Percentiles rank a stretch among this genome's conserved stretches.
phyloP scores from a whole-genome alignment of 1,140 invertebrate species.

The Hetaerina americana region DNA sequence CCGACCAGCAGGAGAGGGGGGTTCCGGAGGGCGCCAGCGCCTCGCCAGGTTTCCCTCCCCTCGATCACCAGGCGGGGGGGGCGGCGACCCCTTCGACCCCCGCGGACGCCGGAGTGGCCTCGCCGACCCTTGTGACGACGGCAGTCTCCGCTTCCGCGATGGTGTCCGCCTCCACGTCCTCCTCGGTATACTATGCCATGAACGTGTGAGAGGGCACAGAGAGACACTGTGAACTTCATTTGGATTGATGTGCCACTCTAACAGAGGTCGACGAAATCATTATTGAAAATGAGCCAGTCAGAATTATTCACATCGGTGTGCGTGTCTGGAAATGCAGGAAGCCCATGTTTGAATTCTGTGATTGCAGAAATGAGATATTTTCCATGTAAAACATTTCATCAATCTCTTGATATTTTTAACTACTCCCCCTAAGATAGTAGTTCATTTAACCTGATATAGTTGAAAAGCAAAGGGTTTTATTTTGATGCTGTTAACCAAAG shows the following conservation, averaged over 20 bases:
- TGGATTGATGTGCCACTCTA: no score
- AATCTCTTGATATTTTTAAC: background rate
- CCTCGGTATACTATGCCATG: conserved; percentile 10
- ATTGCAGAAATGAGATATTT: background rate
- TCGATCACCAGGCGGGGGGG: background rate
- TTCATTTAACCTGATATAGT: background rate
- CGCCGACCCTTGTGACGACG: background rate
- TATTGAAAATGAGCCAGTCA: no score
- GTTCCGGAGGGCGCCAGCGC: conserved; percentile 24
- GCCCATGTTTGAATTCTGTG: background rate
- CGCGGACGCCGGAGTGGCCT: background rate
- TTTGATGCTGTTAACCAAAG: background rate
- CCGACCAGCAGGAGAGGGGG: conserved; percentile 19
- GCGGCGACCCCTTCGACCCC: background rate
- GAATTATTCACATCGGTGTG: no score
- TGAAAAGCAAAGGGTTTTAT: background rate
- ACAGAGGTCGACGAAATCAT: no score
- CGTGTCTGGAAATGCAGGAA: no score
- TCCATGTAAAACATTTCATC: background rate
- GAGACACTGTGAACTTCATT: no score
- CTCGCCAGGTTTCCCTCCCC: conserved; percentile 17
- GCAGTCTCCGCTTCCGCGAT: background rate
- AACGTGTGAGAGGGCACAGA: conserved; percentile 8
- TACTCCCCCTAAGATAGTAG: background rate
- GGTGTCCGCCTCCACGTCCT: background rate